A percentile compares a stretch with the other conserved stretches of the same genome.
These are phyloP conservation scores for Balanococcus diminutus DNA, from an alignment of 2,888 invertebrate species.

Conservation along the genomic window DNA sequence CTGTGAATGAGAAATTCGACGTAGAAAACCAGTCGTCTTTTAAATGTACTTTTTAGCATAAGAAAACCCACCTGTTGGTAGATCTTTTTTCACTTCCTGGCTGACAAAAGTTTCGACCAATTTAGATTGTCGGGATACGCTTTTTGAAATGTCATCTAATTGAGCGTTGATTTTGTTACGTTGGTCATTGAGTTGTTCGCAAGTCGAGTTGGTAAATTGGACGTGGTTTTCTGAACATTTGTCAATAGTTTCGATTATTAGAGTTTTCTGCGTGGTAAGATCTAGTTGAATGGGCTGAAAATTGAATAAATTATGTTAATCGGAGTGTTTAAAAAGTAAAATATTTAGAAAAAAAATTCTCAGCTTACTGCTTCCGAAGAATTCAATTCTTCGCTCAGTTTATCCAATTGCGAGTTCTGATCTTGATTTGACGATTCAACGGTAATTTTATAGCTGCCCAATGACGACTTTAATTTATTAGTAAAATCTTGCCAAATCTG, in stretches of 20 bases:
- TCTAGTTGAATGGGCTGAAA: neutral
- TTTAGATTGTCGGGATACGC: slow-evolving; percentile 3
- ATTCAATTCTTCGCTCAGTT: neutral
- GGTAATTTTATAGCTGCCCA: neutral
- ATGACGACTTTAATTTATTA: neutral
- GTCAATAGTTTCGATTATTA: neutral
- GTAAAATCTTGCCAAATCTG: neutral
- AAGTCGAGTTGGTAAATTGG: neutral
- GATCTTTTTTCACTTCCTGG: slow-evolving; percentile 27
- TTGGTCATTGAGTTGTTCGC: neutral
- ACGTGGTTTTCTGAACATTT: neutral
- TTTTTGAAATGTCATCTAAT: neutral
- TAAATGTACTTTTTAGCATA: neutral
- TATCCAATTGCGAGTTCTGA: neutral
- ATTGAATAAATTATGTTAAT: neutral
- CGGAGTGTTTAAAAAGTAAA: neutral
- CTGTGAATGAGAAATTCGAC: slow-evolving; percentile 3
- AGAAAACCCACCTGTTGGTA: slow-evolving; percentile 34
- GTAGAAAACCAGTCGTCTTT: neutral
- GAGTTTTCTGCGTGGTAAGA: neutral
- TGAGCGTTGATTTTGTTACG: neutral
- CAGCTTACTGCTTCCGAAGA: neutral
- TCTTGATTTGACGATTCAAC: neutral
- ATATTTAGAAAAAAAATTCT: neutral
- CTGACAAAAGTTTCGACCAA: slow-evolving; percentile 19